Conservation (phyloP, 2,797 vertebrate species). For the Sebastiscus albofasciatus region DNA sequence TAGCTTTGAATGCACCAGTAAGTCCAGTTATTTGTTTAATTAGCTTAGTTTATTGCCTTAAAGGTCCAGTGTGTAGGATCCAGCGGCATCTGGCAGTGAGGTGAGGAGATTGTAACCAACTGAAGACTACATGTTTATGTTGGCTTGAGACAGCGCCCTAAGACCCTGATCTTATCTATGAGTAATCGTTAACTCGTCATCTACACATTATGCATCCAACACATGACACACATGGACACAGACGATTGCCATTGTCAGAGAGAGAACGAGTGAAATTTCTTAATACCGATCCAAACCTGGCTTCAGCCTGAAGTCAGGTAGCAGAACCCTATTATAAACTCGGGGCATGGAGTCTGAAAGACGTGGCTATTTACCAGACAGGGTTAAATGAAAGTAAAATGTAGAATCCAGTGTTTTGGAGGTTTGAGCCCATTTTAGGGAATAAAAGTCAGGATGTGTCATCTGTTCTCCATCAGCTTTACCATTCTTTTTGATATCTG, state of each 20-base stretch:
- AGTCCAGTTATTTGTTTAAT: too few species aligned
- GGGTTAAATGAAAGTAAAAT: background rate
- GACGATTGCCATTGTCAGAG: background rate
- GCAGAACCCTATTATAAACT: background rate
- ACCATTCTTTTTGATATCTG: background rate
- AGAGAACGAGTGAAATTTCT: background rate
- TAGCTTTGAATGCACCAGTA: too few species aligned
- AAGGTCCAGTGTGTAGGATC: too few species aligned
- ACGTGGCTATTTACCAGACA: background rate
- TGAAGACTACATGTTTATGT: too few species aligned
- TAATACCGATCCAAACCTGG: background rate
- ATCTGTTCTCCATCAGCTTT: background rate
- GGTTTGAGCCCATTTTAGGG: background rate
- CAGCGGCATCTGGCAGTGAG: too few species aligned
- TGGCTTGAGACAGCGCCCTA: background rate
- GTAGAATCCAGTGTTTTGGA: background rate
- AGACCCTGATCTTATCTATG: background rate
- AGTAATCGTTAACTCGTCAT: background rate
- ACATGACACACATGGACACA: background rate
- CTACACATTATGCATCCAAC: background rate
- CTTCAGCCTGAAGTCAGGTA: background rate
- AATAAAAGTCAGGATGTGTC: background rate
- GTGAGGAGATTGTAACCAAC: too few species aligned
- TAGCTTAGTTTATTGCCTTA: too few species aligned
- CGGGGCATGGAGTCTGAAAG: background rate